Base-by-base conservation (phyloP, 2,888 invertebrate species). In the Philhelius pedissequus region DNA sequence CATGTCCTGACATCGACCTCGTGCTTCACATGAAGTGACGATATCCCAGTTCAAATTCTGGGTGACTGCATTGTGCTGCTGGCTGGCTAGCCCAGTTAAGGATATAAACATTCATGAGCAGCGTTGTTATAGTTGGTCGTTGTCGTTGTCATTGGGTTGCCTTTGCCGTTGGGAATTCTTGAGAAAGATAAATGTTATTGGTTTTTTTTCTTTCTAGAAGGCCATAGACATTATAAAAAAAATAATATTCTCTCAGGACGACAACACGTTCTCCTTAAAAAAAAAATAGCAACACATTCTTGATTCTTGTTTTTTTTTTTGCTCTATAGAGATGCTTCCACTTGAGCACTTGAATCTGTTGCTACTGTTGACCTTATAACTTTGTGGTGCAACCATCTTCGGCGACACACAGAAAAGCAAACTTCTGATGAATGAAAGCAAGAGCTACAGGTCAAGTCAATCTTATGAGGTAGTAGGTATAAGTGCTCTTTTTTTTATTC, bases 91-190 rank as follows among this genome's bases (percentile, higher is more conserved):
- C 43, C 3, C 8, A 52, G 58, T 60, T 22, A 76, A 68, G 60
- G 40, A 75, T 68, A 82, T 82, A 70, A 82, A 52, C 76, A 82
- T 76, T 82, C 81, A 76, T 82, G 76, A 71, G 76, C 70, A 48
- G 32, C 43, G 25, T 74, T 54, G 20, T 48, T 52, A 52, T 22
- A 64, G 9, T 40, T 38, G 40, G 38, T 60, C 13, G 48, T 45
- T 64, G 45, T 64, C 45, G 8, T 45, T 64, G 56, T 56, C 56
- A 56, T 56, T 62, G 22, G 43, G 25, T 75, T 56, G 25, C 32
- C 54, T 62, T 32, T 75, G 38, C 38, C 38, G 56, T 64, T 81
- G 48, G 56, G 75, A 64, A 75, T 70, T 68, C 60, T 54, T 45
- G 40, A 80, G 74, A 69, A 48, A 64, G 62, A 56, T 62, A 38